Conservation (phyloP, 2,888 invertebrate species). For the Gasteruption jaculator region DNA sequence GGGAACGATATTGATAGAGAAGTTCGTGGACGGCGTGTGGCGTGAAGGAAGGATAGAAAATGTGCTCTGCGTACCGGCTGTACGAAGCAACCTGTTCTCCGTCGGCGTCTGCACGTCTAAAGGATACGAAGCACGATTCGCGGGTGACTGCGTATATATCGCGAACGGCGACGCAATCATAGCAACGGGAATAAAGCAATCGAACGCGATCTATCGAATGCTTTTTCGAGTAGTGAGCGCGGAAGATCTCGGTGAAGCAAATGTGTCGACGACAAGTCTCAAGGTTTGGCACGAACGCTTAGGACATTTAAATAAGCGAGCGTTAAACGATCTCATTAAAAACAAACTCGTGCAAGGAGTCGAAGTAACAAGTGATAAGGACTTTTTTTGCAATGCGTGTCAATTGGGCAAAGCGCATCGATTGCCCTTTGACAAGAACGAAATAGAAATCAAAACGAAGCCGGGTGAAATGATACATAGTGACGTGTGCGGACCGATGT, state of each 20-base stretch:
- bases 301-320: constrained; percentile 20
- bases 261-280: constrained; percentile 14
- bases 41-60: constrained; percentile 11
- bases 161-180: constrained; percentile 5
- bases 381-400: constrained; percentile 24
- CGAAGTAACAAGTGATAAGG: constrained; percentile 10
- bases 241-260: constrained; percentile 10
- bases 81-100: constrained; percentile 24
- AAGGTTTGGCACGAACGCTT: constrained; percentile 24
- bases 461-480: too few relatives aligned
- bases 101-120: constrained; percentile 14
- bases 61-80: constrained; percentile 21
- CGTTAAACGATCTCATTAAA: constrained; percentile 15
- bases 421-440: constrained; percentile 16
- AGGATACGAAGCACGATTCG: constrained; percentile 13
- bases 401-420: constrained; percentile 24
- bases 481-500: too few relatives aligned
- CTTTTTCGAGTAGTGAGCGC: constrained; percentile 5
- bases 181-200: constrained; percentile 12
- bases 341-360: constrained; percentile 19
- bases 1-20: constrained; percentile 14
- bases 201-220: constrained; percentile 13
- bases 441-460: constrained; percentile 12
- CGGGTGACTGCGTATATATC: constrained; percentile 5
- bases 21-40: constrained; percentile 13